These are phyloP conservation scores for Lysandra coridon DNA, from an alignment of 2,888 invertebrate species.

Conservation along the genomic window DNA sequence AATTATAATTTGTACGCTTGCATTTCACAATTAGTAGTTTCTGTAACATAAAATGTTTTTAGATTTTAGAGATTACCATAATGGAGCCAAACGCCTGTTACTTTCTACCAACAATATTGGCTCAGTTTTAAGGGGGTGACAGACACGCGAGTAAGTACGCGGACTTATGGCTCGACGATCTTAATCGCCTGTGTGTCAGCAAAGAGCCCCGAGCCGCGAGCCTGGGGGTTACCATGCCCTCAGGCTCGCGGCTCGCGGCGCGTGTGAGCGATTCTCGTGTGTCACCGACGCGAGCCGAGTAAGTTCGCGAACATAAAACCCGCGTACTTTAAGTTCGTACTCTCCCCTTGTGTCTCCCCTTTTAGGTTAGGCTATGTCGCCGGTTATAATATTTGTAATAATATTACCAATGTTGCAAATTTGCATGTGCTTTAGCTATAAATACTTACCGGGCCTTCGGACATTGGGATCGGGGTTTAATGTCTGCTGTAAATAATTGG, in stretches of 20 bases:
- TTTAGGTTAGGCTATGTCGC: not conserved
- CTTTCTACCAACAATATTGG: not conserved
- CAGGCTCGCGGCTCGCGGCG: no score
- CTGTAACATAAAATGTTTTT: not conserved
- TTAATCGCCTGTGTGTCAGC: no score
- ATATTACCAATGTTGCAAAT: not conserved
- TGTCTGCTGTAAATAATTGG: constrained; percentile 93
- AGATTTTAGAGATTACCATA: not conserved
- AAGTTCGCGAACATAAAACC: no score
- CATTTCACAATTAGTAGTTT: not conserved
- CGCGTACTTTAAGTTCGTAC: no score
- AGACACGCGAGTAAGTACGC: no score
- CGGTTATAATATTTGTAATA: not conserved
- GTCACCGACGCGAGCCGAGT: no score
- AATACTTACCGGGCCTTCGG: constrained; percentile 88
- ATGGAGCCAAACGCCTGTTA: not conserved
- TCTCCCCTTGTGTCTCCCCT: no score
- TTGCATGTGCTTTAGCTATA: not conserved
- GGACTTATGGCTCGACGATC: no score
- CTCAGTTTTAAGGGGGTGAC: not conserved
- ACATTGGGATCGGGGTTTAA: constrained; percentile 90
- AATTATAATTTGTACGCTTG: not conserved
- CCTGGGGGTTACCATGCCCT: no score
- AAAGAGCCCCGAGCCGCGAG: no score
- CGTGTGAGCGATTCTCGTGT: no score